These are phyloP conservation scores for Pycnonotus jocosus DNA, from an alignment of 2,113 vertebrate species.

Conservation along the genomic window DNA sequence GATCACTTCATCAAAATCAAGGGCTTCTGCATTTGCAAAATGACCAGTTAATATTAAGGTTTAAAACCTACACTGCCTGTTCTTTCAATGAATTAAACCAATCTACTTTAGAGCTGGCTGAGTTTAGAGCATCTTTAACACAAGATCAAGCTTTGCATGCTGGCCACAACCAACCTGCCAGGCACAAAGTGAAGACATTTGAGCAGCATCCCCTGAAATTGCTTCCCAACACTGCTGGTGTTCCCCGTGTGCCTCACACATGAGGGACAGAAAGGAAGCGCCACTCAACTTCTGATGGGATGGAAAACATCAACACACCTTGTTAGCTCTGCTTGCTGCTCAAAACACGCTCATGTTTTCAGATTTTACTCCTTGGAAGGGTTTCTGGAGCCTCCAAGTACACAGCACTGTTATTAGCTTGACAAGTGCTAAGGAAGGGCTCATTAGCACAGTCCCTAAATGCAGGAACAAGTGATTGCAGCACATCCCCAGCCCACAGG, in stretches of 20 bases:
- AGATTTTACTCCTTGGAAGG: background rate
- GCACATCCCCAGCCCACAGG: background rate
- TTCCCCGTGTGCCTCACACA: background rate
- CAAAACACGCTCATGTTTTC: background rate
- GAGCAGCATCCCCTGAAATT: background rate
- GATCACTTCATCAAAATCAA: background rate
- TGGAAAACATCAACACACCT: background rate
- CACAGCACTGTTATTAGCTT: background rate
- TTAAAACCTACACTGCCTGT: background rate
- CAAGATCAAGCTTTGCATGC: background rate
- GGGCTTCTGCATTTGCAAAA: background rate
- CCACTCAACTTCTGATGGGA: background rate
- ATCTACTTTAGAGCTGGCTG: background rate
- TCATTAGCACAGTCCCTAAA: background rate
- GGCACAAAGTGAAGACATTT: accelerated
- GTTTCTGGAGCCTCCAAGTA: background rate
- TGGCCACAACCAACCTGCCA: background rate
- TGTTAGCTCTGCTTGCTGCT: background rate
- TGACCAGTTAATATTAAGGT: background rate
- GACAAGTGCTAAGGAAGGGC: background rate
- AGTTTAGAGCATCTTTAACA: background rate
- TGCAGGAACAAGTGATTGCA: background rate
- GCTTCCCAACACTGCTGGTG: accelerated
- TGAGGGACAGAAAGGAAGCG: background rate
- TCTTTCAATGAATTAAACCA: background rate